Percentiles rank a stretch among this genome's conserved stretches.
Evolutionary conservation across 1,140 invertebrate species (phyloP).

Genomic region (Drosophila prosaltans): DNA sequence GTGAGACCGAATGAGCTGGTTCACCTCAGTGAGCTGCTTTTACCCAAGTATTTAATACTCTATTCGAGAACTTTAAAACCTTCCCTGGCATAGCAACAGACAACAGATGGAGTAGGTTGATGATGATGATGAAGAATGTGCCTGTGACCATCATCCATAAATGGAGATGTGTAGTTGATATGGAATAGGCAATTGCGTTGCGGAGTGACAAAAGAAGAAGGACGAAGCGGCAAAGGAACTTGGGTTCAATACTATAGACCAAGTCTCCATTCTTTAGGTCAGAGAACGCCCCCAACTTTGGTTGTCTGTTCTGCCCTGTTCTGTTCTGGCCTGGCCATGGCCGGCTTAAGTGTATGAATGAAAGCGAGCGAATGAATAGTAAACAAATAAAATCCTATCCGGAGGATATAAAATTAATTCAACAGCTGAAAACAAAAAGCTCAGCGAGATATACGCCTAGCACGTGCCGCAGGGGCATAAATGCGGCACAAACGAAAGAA

Average conservation of each 20-base stretch:
- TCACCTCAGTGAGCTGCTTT: too few relatives aligned
- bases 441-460: conserved; percentile 28
- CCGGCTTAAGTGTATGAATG: conserved; percentile 23
- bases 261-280: neutral
- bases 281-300: neutral
- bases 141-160: conserved; percentile 1
- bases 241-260: conserved; percentile 6
- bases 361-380: conserved; percentile 28
- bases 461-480: conserved; percentile 27
- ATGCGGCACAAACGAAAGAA: conserved; percentile 8
- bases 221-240: neutral
- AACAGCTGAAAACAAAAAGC: conserved; percentile 33
- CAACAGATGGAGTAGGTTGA: neutral
- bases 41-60: too few relatives aligned
- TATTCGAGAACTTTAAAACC: neutral
- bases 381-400: conserved; percentile 38
- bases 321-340: neutral
- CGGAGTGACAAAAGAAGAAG: neutral
- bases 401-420: conserved; percentile 37
- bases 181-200: conserved; percentile 12
- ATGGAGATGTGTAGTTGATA: conserved; percentile 12
- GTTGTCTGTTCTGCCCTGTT: neutral
- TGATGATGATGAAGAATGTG: conserved; percentile 4
- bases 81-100: neutral
- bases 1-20: too few relatives aligned